phyloP scores from a whole-genome alignment of 2,797 vertebrate species.

The Threskiornis aethiopicus region DNA sequence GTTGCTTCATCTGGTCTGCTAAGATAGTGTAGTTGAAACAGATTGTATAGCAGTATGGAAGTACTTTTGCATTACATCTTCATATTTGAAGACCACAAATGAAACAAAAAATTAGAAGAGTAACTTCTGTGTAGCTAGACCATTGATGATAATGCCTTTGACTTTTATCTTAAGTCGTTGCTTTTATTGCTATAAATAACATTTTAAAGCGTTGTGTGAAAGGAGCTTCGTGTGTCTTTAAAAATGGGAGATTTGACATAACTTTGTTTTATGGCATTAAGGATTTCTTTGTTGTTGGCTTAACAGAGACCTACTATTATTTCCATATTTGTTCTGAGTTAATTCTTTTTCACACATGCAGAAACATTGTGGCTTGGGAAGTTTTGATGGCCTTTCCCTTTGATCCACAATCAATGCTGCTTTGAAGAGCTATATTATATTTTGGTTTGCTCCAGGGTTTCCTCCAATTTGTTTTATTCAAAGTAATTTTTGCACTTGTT shows the following conservation, averaged over 20 bases:
- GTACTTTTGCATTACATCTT: constrained; percentile 62
- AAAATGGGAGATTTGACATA: constrained; percentile 70
- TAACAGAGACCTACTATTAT: constrained; percentile 73
- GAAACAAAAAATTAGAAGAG: constrained; percentile 67
- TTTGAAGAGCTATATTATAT: constrained; percentile 61
- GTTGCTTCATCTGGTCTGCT: constrained; percentile 63
- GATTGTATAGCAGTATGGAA: constrained; percentile 27
- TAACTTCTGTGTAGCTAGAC: constrained; percentile 62
- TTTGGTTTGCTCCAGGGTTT: constrained; percentile 62
- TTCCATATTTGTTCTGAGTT: constrained; percentile 73
- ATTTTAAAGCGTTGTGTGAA: constrained; percentile 65
- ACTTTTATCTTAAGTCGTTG: constrained; percentile 73
- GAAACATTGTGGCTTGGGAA: constrained; percentile 63
- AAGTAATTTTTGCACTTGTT: constrained; percentile 62
- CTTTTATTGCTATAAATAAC: constrained; percentile 74
- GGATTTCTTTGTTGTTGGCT: constrained; percentile 77
- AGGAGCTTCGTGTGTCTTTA: constrained; percentile 64
- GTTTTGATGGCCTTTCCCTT: constrained; percentile 71
- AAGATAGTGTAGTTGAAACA: constrained; percentile 68
- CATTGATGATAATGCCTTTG: constrained; percentile 75
- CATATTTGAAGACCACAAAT: constrained; percentile 65
- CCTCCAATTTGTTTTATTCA: constrained; percentile 53
- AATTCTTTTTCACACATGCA: constrained; percentile 72
- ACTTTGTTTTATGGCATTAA: constrained; percentile 75
- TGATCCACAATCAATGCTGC: constrained; percentile 67